phyloP scores from a whole-genome alignment of 53 echinoderm and acorn worm species.

The Actinopyga echinites region DNA sequence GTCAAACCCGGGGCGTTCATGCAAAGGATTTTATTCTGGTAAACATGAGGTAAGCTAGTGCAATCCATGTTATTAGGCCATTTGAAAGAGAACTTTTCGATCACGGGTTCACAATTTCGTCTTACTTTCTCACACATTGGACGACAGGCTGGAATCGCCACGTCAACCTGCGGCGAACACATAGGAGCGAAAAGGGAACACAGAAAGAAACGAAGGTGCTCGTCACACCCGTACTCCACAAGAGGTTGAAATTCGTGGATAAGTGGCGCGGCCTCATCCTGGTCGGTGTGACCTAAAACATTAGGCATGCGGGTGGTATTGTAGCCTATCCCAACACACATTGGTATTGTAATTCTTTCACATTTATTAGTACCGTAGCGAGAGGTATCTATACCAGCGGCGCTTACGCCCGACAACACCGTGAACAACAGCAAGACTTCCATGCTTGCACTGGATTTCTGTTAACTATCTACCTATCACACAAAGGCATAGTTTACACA shows the following conservation, averaged over 20 bases:
- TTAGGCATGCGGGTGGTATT: slow-evolving; percentile 97
- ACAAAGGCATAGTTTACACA: neutral
- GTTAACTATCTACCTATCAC: neutral
- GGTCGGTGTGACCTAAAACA: slow-evolving; percentile 79
- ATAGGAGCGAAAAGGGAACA: slow-evolving; percentile 95
- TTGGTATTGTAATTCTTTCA: slow-evolving; percentile 90
- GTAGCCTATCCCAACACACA: slow-evolving; percentile 95
- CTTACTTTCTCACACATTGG: slow-evolving; percentile 94
- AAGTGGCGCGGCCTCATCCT: slow-evolving; percentile 84
- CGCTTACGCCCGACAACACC: slow-evolving; percentile 15
- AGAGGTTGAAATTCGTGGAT: slow-evolving; percentile 94
- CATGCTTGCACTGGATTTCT: neutral
- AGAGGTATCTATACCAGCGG: slow-evolving; percentile 28
- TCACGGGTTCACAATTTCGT: slow-evolving; percentile 83
- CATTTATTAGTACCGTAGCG: slow-evolving; percentile 56
- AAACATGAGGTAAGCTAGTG: slow-evolving; percentile 66
- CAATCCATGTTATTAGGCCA: slow-evolving; percentile 93
- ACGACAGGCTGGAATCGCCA: slow-evolving; percentile 87
- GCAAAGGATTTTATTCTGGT: slow-evolving; percentile 74
- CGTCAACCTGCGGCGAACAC: slow-evolving; percentile 90
- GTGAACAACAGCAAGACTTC: neutral
- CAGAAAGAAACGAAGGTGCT: slow-evolving; percentile 83
- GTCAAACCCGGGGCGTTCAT: slow-evolving; percentile 92
- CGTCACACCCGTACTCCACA: slow-evolving; percentile 87
- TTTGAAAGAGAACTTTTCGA: slow-evolving; percentile 78